Evolutionary conservation across 2,888 invertebrate genomes (phyloP).

Genomic region (Ophioninae sp.): DNA sequence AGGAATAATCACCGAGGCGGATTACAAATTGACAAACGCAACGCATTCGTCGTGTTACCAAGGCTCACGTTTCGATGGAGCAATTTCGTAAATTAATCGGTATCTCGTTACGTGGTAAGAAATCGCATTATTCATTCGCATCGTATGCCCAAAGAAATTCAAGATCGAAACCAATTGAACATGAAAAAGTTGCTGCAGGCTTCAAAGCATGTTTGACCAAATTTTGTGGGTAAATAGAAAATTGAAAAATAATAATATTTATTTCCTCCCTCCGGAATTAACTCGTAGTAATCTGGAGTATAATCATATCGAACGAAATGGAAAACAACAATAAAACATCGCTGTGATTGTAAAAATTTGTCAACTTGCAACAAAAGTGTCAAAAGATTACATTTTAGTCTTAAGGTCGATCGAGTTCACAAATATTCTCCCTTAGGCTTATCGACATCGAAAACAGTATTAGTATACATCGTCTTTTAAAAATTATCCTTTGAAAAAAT

Average conservation of each 20-base stretch:
- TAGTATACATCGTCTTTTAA: no score
- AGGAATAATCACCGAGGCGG: slow-evolving; percentile 33
- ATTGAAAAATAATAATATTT: neutral
- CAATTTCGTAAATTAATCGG: slow-evolving; percentile 34
- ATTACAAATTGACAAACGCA: slow-evolving; percentile 45
- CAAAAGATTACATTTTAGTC: neutral
- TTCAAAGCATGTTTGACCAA: neutral
- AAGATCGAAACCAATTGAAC: neutral
- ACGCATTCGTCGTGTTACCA: slow-evolving; percentile 6
- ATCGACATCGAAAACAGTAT: no score
- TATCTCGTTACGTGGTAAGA: slow-evolving; percentile 15
- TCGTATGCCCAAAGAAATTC: neutral
- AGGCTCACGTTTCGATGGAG: slow-evolving; percentile 14
- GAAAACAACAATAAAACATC: neutral
- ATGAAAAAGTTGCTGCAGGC: neutral
- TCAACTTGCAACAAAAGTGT: neutral
- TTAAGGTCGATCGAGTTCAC: no score
- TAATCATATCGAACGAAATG: neutral
- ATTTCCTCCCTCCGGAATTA: neutral
- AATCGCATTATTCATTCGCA: slow-evolving; percentile 9
- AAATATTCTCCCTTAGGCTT: no score
- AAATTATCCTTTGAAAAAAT: no score
- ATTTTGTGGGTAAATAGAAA: neutral
- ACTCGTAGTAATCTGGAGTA: neutral
- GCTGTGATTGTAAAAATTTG: neutral